phyloP scores from a whole-genome alignment of 2,113 vertebrate species.

The Corythornis cristatus region DNA sequence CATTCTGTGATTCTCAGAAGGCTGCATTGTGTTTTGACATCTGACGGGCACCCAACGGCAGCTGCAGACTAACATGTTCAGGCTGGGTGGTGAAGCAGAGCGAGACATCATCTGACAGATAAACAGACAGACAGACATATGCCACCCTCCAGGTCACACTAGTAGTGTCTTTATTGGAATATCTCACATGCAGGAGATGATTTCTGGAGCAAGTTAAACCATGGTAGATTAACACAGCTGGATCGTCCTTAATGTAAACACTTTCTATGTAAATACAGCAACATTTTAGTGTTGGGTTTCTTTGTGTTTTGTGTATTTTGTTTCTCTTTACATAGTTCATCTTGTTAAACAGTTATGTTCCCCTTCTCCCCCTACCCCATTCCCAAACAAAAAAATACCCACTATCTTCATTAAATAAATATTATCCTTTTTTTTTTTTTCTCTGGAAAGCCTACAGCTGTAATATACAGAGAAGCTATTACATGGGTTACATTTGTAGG shows the following conservation, averaged over 20 bases:
- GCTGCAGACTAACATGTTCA: background rate
- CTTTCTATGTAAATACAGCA: constrained; percentile 39
- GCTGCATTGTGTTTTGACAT: rapidly evolving
- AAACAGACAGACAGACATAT: background rate
- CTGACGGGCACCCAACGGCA: background rate
- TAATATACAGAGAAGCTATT: constrained; percentile 54
- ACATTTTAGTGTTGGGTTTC: constrained; percentile 54
- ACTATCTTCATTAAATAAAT: constrained; percentile 71
- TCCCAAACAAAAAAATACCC: constrained; percentile 65
- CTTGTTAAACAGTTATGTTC: constrained; percentile 50
- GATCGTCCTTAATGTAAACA: background rate
- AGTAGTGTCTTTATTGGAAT: constrained; percentile 84
- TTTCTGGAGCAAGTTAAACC: constrained; percentile 74
- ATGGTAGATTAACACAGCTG: constrained; percentile 36
- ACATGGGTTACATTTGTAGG: background rate
- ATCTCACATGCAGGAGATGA: constrained; percentile 89
- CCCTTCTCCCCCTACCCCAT: constrained; percentile 45
- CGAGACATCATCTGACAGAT: background rate
- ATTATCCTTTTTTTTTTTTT: constrained; percentile 47
- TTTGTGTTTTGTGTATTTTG: constrained; percentile 17
- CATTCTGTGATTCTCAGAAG: background rate
- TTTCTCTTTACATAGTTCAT: constrained; percentile 39
- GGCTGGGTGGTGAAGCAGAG: background rate
- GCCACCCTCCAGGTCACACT: constrained; percentile 59
- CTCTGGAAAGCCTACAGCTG: constrained; percentile 54